Conservation (phyloP, 1,140 invertebrate genomes). For the Paramacrobiotus metropolitanus region DNA sequence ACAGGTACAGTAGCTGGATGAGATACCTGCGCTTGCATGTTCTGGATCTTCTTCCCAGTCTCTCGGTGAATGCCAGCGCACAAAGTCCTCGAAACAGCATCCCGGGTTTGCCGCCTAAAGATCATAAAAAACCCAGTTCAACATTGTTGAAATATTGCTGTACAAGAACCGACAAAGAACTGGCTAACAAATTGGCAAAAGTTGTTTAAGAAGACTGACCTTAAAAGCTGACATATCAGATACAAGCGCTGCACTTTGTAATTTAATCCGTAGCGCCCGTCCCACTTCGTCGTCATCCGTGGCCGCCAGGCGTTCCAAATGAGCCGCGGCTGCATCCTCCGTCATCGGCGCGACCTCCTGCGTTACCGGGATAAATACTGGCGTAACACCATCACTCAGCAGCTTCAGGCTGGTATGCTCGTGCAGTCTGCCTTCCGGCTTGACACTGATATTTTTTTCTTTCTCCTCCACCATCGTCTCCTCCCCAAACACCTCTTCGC, state of each 20-base stretch:
- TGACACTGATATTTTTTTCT: background rate
- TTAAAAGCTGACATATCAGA: constrained; percentile 98
- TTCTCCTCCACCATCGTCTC: constrained; percentile 12
- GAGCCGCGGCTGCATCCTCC: constrained; percentile 81
- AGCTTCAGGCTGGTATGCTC: constrained; percentile 10
- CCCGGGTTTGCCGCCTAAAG: constrained; percentile 73
- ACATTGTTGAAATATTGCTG: constrained; percentile 5
- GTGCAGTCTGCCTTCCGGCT: background rate
- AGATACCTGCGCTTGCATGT: background rate
- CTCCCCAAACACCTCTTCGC: constrained; percentile 20
- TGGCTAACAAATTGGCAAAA: background rate
- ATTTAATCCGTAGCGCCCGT: constrained; percentile 54
- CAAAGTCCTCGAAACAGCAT: constrained; percentile 74
- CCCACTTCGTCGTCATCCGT: constrained; percentile 58
- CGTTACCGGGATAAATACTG: constrained; percentile 59
- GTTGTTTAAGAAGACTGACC: constrained; percentile 20
- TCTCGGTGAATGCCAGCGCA: constrained; percentile 87
- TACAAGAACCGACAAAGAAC: constrained; percentile 3
- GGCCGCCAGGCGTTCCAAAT: constrained; percentile 64
- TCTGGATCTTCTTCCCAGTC: constrained; percentile 1
- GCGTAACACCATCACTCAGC: constrained; percentile 17
- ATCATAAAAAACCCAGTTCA: constrained; percentile 5
- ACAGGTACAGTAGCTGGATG: background rate
- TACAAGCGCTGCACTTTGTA: constrained; percentile 79
- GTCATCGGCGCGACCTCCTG: constrained; percentile 83